These are phyloP conservation scores for Lasioglossum figueresi DNA, from an alignment of 2,888 invertebrate genomes.

Conservation along the genomic window DNA sequence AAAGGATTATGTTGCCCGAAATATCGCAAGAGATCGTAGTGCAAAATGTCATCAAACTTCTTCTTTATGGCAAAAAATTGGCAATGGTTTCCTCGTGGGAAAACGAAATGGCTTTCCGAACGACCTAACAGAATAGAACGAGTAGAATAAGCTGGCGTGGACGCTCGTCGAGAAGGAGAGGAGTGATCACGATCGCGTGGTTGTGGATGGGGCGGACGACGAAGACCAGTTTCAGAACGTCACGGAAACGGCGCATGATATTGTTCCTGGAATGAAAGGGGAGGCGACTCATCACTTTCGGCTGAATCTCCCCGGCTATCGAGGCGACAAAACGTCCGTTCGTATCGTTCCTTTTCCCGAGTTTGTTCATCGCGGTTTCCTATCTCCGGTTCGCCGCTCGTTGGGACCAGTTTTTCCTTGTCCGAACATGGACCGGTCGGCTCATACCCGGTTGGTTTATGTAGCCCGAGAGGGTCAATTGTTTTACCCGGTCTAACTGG, in stretches of 20 bases:
- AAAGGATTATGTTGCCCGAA: too few relatives aligned
- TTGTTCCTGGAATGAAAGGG: not conserved
- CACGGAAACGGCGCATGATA: not conserved
- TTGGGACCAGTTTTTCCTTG: constrained; percentile 70
- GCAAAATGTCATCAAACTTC: too few relatives aligned
- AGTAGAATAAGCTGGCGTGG: not conserved
- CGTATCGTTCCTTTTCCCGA: constrained; percentile 52
- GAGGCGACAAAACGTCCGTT: constrained; percentile 53
- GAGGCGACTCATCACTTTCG: constrained; percentile 51
- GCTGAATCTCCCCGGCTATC: constrained; percentile 49
- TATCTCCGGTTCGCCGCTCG: constrained; percentile 50
- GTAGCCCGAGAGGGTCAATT: constrained; percentile 59
- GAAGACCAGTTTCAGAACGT: not conserved
- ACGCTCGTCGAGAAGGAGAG: not conserved
- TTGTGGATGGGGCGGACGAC: not conserved
- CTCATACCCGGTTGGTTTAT: constrained; percentile 58
- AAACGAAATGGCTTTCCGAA: too few relatives aligned
- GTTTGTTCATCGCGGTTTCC: constrained; percentile 60
- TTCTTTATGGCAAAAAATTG: too few relatives aligned
- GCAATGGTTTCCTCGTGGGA: too few relatives aligned
- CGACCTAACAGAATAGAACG: too few relatives aligned
- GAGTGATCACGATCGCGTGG: not conserved
- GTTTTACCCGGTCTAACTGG: constrained; percentile 68
- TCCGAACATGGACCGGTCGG: constrained; percentile 68
- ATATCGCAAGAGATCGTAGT: too few relatives aligned